Evolutionary conservation across 2,113 vertebrate species (phyloP).

Genomic region (Setophaga petechia): DNA sequence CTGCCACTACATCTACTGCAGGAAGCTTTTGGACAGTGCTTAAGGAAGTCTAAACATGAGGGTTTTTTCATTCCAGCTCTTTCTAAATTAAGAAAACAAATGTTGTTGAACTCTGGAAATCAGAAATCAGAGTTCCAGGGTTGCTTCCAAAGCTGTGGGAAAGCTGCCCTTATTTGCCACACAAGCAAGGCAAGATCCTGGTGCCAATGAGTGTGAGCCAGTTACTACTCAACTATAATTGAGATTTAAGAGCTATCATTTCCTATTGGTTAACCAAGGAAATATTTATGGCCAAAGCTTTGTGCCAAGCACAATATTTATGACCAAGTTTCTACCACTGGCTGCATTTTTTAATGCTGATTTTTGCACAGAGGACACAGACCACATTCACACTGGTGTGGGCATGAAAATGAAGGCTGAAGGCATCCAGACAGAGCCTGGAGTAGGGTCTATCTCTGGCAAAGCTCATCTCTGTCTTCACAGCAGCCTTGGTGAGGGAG

Average conservation of each 20-base stretch:
- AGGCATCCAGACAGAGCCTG: background rate
- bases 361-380: background rate
- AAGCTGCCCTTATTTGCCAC: background rate
- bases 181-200: background rate
- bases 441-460: background rate
- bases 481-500: background rate
- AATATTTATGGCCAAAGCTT: slow-evolving; percentile 61
- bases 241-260: slow-evolving; percentile 60
- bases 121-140: background rate
- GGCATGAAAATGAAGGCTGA: background rate
- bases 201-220: slow-evolving; percentile 33
- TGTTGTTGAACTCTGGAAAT: background rate
- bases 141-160: slow-evolving; percentile 14
- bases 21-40: background rate
- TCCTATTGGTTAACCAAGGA: slow-evolving; percentile 62
- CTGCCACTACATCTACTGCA: background rate
- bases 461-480: background rate
- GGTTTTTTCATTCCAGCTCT: background rate
- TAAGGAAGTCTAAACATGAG: background rate
- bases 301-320: slow-evolving; percentile 66
- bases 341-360: slow-evolving; percentile 2
- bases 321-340: slow-evolving; percentile 37
- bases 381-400: background rate
- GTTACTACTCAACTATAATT: slow-evolving; percentile 52
- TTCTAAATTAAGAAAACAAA: background rate